Percentiles rank a stretch among this genome's conserved stretches.
Evolutionary conservation across 53 echinoderm and acorn worm genomes (phyloP).

Genomic region (Astropecten irregularis): DNA sequence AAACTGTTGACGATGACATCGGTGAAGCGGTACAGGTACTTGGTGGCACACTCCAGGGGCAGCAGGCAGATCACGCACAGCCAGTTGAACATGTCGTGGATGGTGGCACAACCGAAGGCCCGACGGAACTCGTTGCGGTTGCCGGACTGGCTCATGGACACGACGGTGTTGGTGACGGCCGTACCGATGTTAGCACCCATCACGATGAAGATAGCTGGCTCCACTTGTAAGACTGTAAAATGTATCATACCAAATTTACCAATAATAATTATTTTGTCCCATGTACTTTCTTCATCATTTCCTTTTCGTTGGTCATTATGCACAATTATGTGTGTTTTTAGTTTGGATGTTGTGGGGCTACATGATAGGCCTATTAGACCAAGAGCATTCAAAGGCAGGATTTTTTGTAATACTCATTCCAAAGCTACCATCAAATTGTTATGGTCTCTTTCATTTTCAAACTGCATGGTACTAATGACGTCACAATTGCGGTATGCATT

Average conservation of each 20-base stretch:
- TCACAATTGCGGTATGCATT: too few species aligned
- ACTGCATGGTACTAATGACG: too few species aligned
- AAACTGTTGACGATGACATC: constrained; percentile 50
- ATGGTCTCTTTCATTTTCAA: too few species aligned
- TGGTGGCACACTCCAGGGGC: constrained; percentile 65
- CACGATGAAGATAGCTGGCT: constrained; percentile 72
- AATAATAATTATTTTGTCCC: too few species aligned
- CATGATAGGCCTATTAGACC: too few species aligned
- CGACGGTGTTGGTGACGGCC: constrained; percentile 81
- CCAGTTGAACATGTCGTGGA: constrained; percentile 91
- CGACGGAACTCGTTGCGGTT: constrained; percentile 76
- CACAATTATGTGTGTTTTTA: too few species aligned
- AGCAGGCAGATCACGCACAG: constrained; percentile 60
- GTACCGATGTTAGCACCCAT: constrained; percentile 78
- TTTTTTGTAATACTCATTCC: too few species aligned
- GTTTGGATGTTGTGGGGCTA: too few species aligned
- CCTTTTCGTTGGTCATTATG: not conserved
- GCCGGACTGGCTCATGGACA: constrained; percentile 69
- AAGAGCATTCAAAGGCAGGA: too few species aligned
- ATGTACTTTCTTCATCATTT: not conserved
- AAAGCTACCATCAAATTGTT: too few species aligned
- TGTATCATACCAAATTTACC: too few species aligned
- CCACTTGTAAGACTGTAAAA: constrained; percentile 36
- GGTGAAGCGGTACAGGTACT: constrained; percentile 64
- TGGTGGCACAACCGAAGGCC: constrained; percentile 75